Evolutionary conservation across 2,113 vertebrate genomes (phyloP).

Genomic region (Myiopsitta monachus): DNA sequence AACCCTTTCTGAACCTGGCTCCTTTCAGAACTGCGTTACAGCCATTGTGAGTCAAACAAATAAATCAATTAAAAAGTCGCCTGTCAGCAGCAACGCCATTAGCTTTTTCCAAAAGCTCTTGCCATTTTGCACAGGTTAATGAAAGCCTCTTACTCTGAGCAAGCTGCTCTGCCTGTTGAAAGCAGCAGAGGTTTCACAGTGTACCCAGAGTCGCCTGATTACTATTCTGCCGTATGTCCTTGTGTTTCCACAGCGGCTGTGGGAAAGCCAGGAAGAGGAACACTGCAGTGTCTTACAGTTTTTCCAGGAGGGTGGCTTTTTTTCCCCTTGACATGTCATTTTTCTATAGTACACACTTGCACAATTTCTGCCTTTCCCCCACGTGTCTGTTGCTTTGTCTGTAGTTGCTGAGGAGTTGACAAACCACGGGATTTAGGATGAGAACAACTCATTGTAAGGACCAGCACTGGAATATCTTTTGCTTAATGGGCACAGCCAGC

Average conservation of each 20-base stretch:
- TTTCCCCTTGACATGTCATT: neutral
- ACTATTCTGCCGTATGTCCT: neutral
- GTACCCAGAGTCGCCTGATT: neutral
- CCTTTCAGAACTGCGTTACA: neutral
- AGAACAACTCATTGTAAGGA: neutral
- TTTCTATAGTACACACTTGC: neutral
- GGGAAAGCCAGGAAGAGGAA: conserved; percentile 13
- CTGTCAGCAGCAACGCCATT: neutral
- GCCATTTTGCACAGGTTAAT: neutral
- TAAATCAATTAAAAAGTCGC: neutral
- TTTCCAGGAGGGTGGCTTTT: neutral
- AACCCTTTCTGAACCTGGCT: conserved; percentile 24
- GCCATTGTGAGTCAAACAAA: conserved; percentile 13
- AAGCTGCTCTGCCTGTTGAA: neutral
- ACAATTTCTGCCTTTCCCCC: neutral
- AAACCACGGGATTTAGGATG: neutral
- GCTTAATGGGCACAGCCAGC: accelerated
- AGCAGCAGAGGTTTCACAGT: neutral
- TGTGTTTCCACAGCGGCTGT: neutral
- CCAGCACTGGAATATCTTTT: neutral
- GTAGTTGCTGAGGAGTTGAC: neutral
- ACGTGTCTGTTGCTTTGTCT: neutral
- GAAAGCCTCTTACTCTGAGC: neutral
- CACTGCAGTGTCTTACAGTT: neutral
- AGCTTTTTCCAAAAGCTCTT: neutral